Base-by-base conservation (phyloP, 2,888 invertebrate genomes). In the Phengaris arion region DNA sequence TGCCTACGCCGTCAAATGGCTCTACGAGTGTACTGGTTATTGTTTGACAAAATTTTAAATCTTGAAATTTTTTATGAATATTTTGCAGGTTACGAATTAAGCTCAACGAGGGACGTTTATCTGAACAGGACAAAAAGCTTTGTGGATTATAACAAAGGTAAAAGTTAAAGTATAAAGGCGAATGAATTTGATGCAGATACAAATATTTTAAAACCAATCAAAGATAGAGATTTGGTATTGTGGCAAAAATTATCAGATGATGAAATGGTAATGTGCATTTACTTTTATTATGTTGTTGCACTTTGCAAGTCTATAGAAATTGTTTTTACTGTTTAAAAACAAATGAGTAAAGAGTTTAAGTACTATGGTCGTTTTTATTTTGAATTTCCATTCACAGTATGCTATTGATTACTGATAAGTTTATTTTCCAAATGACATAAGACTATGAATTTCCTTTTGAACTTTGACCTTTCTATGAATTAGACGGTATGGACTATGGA, bases 81-180 rank as follows among this genome's bases (percentile, higher is more conserved):
- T 77, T 72, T 87, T 86, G 46, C 83, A 94, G 95, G 77, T 85
- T 95, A 73, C 89, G 89, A 77, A 89, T 94, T 8, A 92, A 91
- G 76, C 89, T 92, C n/a, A 84, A 86, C 22, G 94, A 95, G 83
- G 95, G 95, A 0, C 84, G 91, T 6, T 83, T 95, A 46, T 84
- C 94, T 8, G 84, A 88, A 77, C 83, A 89, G 78, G 87, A 92
- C 48, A 78, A 88, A 13, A 85, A 86, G 76, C 77, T 85, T 0
- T 83, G 91, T 15, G 90, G 90, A 13, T 51, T 81, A 12, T 80
- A 74, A 35, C 1, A 35, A 15, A 59, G 15, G 15, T 9, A 22
- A 57, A 57, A 15, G n/a, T n/a, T n/a, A 57, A 57, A 7, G n/a
- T 5, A 8, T 6, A 15, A 15, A 2, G 8, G n/a, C 59, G 15